Conservation (phyloP, 2,888 invertebrate species). For the Smittia aterrima region DNA sequence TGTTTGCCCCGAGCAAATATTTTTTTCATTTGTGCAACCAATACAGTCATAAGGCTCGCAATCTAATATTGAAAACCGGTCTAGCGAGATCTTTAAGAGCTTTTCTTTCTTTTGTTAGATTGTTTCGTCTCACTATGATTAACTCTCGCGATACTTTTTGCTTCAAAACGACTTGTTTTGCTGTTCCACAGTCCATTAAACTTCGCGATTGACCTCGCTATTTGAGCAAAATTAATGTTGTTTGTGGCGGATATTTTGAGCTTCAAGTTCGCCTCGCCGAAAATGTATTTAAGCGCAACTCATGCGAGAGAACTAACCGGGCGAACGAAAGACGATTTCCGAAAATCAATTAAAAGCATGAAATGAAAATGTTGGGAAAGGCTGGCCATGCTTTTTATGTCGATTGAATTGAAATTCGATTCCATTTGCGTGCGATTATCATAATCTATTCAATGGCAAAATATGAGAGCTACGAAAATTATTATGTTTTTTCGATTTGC, state of each 20-base stretch:
- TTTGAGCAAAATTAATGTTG: too few relatives aligned
- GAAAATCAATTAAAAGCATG: too few relatives aligned
- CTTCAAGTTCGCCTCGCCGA: too few relatives aligned
- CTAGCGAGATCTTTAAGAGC: slow-evolving; percentile 15
- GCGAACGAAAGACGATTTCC: too few relatives aligned
- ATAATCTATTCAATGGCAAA: slow-evolving; percentile 36
- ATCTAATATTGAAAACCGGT: slow-evolving; percentile 16
- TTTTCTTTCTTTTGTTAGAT: neutral
- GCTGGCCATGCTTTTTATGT: neutral
- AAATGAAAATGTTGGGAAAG: too few relatives aligned
- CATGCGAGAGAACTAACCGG: too few relatives aligned
- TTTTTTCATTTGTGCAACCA: too few relatives aligned
- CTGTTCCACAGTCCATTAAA: neutral
- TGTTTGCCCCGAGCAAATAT: too few relatives aligned
- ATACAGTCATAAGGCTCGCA: too few relatives aligned
- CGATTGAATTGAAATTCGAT: slow-evolving; percentile 16
- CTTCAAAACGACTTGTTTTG: too few relatives aligned
- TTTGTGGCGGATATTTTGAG: too few relatives aligned
- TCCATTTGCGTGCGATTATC: slow-evolving; percentile 33
- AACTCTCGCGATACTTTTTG: neutral
- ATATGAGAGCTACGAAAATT: slow-evolving; percentile 9
- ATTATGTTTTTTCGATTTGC: slow-evolving; percentile 12
- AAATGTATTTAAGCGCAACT: too few relatives aligned
- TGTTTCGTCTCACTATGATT: neutral
- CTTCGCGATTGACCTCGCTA: neutral